Conservation (phyloP, 1,140 invertebrate genomes). For the Zaprionus camerounensis region DNA sequence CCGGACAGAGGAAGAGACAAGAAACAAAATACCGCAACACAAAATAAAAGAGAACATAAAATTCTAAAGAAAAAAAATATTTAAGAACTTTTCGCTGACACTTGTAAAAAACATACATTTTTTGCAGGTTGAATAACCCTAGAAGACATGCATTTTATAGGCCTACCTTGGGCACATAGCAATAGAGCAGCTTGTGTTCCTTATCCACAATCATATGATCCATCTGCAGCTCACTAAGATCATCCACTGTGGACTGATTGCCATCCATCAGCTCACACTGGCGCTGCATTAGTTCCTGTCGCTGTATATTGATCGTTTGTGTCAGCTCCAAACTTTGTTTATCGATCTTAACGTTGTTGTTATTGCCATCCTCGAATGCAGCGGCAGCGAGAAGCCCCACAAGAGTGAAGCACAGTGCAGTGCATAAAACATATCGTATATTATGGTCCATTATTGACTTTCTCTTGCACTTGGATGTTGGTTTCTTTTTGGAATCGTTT, state of each 20-base stretch:
- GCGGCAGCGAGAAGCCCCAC: constrained; percentile 30
- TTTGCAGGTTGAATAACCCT: constrained; percentile 7
- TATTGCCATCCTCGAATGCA: constrained; percentile 80
- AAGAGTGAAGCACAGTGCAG: constrained; percentile 33
- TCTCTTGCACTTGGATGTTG: constrained; percentile 3
- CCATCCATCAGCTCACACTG: constrained; percentile 86
- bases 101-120: not conserved
- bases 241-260: constrained; percentile 71
- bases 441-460: constrained; percentile 35
- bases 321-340: constrained; percentile 86
- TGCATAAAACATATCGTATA: constrained; percentile 35
- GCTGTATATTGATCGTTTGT: constrained; percentile 86
- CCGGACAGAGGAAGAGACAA: constrained; percentile 13
- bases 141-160: not conserved
- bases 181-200: constrained; percentile 93
- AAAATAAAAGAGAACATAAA: constrained; percentile 1
- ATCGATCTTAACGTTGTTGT: constrained; percentile 81
- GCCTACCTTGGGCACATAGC: constrained; percentile 95
- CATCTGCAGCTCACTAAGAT: constrained; percentile 86
- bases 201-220: constrained; percentile 93
- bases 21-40: constrained; percentile 1
- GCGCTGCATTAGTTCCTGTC: constrained; percentile 89
- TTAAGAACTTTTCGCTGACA: constrained; percentile 9
- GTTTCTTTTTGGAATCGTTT: not conserved
- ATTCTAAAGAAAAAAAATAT: constrained; percentile 1